phyloP scores from a whole-genome alignment of 2,888 invertebrate species.

The Pterostichus madidus region DNA sequence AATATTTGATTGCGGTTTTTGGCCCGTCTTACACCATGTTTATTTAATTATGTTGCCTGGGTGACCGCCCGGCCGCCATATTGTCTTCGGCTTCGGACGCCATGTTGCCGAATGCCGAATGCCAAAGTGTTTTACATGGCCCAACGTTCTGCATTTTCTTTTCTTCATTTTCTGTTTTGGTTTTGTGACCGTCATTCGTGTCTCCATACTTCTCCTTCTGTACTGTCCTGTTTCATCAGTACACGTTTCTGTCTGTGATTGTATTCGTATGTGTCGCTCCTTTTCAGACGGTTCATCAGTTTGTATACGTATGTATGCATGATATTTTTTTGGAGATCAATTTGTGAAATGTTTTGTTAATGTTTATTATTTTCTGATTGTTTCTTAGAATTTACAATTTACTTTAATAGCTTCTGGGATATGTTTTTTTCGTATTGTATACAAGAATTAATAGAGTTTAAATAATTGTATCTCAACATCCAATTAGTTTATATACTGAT shows the following conservation, averaged over 20 bases:
- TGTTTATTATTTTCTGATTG: constrained; percentile 54
- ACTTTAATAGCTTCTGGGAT: constrained; percentile 34
- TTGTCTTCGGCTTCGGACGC: constrained; percentile 43
- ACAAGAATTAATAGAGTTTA: too few relatives aligned
- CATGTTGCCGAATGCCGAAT: constrained; percentile 52
- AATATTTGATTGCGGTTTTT: constrained; percentile 66
- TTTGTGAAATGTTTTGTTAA: constrained; percentile 47
- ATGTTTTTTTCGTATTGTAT: background rate
- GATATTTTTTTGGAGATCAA: constrained; percentile 20
- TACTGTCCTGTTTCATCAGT: background rate
- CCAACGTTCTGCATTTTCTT: constrained; percentile 44
- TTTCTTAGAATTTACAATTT: constrained; percentile 39
- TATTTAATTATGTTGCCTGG: constrained; percentile 62
- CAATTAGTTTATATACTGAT: too few relatives aligned
- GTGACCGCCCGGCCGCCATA: constrained; percentile 56
- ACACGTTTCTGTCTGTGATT: background rate
- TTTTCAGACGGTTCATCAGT: constrained; percentile 5
- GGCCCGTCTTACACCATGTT: constrained; percentile 59
- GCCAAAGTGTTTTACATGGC: constrained; percentile 35
- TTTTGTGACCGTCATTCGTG: background rate
- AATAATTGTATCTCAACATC: too few relatives aligned
- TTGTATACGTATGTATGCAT: background rate
- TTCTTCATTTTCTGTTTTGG: constrained; percentile 27
- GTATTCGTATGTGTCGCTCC: background rate
- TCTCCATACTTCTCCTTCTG: background rate